Evolutionary conservation across 1,140 invertebrate genomes (phyloP), one percentile per base, ranked within the genome.

Genomic region (Apis mellifera): DNA sequence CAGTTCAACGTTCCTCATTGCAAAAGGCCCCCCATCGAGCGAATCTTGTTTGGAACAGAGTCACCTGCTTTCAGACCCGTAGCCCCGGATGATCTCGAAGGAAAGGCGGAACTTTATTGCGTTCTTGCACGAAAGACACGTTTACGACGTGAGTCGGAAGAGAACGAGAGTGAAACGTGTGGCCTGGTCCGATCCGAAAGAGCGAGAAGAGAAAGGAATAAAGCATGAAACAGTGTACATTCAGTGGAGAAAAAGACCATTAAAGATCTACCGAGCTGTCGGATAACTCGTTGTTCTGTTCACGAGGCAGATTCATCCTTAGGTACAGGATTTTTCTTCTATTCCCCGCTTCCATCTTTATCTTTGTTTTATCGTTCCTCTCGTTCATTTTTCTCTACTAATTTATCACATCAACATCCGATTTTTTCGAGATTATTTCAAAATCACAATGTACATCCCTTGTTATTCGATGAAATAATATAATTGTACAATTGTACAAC

Each of bases 61-160:
- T 89, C 87, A 89, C 87, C 87, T 89, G 87, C 86, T 89, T 88
- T 88, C 86, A 88, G 86, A 83, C 86, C 83, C 86, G 86, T 68
- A 65, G 74, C 52, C 50, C 65, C 57, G 54, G 57, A 64, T 65
- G 78, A 82, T 84, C 85, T 82, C 81, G 82, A 66, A 75, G 64
- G 69, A 76, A 65, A 83, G 55, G 57, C 52, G 59, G 64, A 84
- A 82, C 70, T 84, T 84, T 84, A 81, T 86, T 70, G 77, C 73
- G 65, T 82, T 85, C 78, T 78, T 85, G 64, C 64, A 71, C 70
- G 79, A 83, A 62, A 78, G 74, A 74, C 74, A 85, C 78, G 82
- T 86, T 84, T 86, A 82, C 57, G 82, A 84, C 80, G 65, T 76
- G 80, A 84, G 80, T 73, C 72, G 80, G 78, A 89, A 89, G 76